A percentile compares a stretch with the other conserved stretches of the same genome.
These are phyloP conservation scores for Drosophila nr. perissopoda DNA, from an alignment of 2,888 invertebrate genomes.

Conservation along the genomic window DNA sequence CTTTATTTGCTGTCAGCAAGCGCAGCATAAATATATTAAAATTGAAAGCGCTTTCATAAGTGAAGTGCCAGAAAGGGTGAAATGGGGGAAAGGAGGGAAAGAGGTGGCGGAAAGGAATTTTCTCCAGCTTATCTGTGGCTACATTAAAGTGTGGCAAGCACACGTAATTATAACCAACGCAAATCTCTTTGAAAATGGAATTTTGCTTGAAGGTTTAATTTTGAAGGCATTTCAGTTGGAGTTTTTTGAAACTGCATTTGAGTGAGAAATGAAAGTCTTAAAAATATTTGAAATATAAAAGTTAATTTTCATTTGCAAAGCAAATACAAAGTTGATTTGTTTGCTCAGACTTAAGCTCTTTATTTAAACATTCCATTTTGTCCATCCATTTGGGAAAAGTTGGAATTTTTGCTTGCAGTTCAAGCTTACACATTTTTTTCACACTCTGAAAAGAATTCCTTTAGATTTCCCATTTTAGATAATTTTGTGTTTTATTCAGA, in stretches of 20 bases:
- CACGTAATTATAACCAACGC: slow-evolving; percentile 36
- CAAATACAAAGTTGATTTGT: neutral
- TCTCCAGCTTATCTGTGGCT: slow-evolving; percentile 21
- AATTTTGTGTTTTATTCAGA: neutral
- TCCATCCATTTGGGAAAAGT: neutral
- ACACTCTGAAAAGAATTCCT: neutral
- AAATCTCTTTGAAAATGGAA: neutral
- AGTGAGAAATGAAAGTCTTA: neutral
- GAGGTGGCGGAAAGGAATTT: neutral
- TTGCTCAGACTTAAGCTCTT: neutral
- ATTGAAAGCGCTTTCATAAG: slow-evolving; percentile 55
- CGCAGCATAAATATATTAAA: slow-evolving; percentile 69
- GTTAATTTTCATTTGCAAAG: neutral
- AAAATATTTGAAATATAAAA: neutral
- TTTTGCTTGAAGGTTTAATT: neutral
- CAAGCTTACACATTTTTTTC: neutral
- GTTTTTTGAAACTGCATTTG: neutral
- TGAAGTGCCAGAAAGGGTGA: too few species aligned
- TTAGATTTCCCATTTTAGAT: neutral
- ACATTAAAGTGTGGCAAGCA: slow-evolving; percentile 24
- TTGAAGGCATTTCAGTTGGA: neutral
- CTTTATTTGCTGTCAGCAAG: slow-evolving; percentile 35
- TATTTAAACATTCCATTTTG: neutral
- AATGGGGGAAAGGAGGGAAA: too few species aligned
- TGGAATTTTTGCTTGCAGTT: neutral